Evolutionary conservation across 2,113 vertebrate species (phyloP), one percentile per base, ranked within the genome.

Genomic region (Neoarius graeffei): DNA sequence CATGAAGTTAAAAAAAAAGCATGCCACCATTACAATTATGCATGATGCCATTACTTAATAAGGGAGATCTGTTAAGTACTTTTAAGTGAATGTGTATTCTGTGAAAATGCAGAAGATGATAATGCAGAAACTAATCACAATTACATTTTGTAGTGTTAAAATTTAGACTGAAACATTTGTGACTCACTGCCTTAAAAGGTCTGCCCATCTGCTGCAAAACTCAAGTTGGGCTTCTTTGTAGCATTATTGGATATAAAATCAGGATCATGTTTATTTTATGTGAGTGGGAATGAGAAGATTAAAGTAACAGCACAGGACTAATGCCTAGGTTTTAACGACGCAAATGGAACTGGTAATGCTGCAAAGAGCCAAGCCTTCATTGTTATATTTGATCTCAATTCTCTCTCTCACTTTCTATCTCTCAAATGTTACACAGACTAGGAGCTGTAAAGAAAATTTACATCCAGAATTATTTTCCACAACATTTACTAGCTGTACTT

Each of bases 251-350:
- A 85, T 85, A n/a, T 60, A 60, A 74, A 74, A 42, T 17, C 3
- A 0, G 54, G 27, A 73, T 59, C 27, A 71, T 85, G 25, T 66
- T 42, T 30, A 35, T 69, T 81, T 82, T 57, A 56, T 71, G 64
- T 3, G 50, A 81, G 50, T 25, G 50, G 79, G 93, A 94, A 94
- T 94, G 93, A 92, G 90, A 93, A 94, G 94, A 95, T 95, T 95
- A 95, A 94, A 95, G 92, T 90, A 93, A 90, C 90, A 89, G 90
- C 54, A 35, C 93, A 90, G 94, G 94, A 94, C 95, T 94, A 95
- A 91, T 89, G 88, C 87, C 64, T 93, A 92, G 93, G 93, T 93
- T 95, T 95, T 94, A 92, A 94, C 94, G 92, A 91, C 85, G 88
- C 80, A 87, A 87, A 94, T 95, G 92, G 90, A 93, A 94, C 93